phyloP scores from a whole-genome alignment of 2,888 invertebrate genomes.

The Chamaedrilus cognettii region DNA sequence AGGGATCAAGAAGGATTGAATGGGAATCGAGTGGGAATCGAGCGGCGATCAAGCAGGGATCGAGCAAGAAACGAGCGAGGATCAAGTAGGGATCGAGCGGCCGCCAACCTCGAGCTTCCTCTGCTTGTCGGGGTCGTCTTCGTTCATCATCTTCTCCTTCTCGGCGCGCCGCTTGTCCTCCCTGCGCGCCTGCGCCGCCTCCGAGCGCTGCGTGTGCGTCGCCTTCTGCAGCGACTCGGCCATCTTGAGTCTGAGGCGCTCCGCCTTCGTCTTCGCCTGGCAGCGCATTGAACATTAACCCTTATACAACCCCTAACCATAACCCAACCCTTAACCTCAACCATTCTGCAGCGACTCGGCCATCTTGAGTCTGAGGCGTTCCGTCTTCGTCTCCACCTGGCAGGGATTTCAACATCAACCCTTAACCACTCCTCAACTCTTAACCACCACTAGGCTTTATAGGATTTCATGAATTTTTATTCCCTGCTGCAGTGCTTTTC shows the following conservation, averaged over 20 bases:
- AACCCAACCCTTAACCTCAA: too few species aligned
- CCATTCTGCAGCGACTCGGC: conserved; percentile 93
- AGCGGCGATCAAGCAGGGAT: too few species aligned
- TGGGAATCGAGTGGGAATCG: too few species aligned
- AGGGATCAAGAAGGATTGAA: too few species aligned
- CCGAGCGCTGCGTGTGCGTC: conserved; percentile 94
- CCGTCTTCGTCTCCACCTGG: conserved; percentile 85
- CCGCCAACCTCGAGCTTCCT: conserved; percentile 81
- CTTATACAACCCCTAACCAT: too few species aligned
- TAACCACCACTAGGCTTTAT: too few species aligned
- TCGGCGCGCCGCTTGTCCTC: conserved; percentile 93
- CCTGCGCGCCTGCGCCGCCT: conserved; percentile 88
- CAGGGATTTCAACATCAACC: neutral
- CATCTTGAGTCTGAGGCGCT: conserved; percentile 90
- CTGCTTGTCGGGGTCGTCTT: conserved; percentile 98
- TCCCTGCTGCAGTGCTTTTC: too few species aligned
- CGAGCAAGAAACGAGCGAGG: too few species aligned
- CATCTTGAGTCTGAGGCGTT: conserved; percentile 90
- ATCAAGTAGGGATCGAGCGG: too few species aligned
- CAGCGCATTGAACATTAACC: neutral
- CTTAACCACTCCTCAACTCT: too few species aligned
- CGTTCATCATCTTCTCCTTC: conserved; percentile 85
- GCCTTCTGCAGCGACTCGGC: conserved; percentile 93
- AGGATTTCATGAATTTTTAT: too few species aligned
- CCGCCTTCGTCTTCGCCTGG: conserved; percentile 85